Evolutionary conservation across 2,797 vertebrate genomes (phyloP).

Genomic region (Hyperoplus immaculatus): DNA sequence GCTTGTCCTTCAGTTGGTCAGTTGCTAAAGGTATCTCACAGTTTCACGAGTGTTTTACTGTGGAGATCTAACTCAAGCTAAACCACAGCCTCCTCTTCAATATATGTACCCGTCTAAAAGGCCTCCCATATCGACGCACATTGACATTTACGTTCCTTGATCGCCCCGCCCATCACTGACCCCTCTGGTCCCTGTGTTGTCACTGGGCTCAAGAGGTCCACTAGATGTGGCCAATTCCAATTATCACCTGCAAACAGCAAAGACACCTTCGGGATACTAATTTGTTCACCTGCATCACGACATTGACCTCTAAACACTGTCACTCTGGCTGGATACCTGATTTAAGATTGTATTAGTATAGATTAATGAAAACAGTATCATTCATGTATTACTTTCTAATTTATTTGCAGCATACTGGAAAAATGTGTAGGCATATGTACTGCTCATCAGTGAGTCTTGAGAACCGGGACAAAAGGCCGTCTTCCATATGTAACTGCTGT

Average conservation of each 20-base stretch:
- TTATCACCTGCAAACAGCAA: constrained; percentile 81
- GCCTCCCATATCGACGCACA: constrained; percentile 31
- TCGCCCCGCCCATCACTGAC: constrained; percentile 53
- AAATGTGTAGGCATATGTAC: no score
- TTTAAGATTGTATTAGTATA: neutral
- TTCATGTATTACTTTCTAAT: neutral
- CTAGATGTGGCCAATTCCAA: constrained; percentile 67
- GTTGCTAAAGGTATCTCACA: neutral
- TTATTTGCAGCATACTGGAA: neutral
- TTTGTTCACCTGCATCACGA: constrained; percentile 16
- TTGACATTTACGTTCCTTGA: constrained; percentile 3
- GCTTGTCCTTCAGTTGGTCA: constrained; percentile 11
- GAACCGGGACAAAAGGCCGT: no score
- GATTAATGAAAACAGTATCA: neutral
- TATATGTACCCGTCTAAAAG: constrained; percentile 66
- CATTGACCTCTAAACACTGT: constrained; percentile 5
- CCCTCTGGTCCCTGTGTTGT: constrained; percentile 38
- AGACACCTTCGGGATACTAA: constrained; percentile 29
- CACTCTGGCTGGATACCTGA: neutral
- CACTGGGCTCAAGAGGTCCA: constrained; percentile 43
- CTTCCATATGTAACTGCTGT: no score
- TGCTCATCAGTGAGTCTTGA: no score
- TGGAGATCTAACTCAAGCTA: constrained; percentile 31
- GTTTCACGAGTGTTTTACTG: constrained; percentile 21
- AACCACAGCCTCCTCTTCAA: constrained; percentile 42